phyloP scores from a whole-genome alignment of 2,888 invertebrate genomes.

The Meganola albula region DNA sequence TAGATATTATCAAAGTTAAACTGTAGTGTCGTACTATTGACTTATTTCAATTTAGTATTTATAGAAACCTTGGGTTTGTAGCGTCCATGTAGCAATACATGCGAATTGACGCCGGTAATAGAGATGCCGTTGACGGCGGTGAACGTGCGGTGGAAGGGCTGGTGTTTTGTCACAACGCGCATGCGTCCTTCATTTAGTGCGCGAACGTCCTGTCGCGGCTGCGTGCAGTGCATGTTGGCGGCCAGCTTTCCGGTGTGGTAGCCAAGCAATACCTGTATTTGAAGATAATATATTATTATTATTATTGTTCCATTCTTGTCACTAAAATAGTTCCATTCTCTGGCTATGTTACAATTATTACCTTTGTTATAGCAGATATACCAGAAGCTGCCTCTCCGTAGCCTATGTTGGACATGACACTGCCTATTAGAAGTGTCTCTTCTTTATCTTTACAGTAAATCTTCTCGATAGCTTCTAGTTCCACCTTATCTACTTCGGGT shows the following conservation, averaged over 20 bases:
- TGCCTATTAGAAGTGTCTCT: conserved; percentile 77
- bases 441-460: conserved; percentile 75
- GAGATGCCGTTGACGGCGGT: conserved; percentile 50
- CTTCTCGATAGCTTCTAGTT: conserved; percentile 79
- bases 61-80: conserved; percentile 46
- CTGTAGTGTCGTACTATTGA: too few species aligned
- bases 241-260: conserved; percentile 83
- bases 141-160: conserved; percentile 70
- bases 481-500: conserved; percentile 79
- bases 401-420: conserved; percentile 70
- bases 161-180: conserved; percentile 76
- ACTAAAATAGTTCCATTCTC: neutral
- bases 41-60: neutral
- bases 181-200: conserved; percentile 72
- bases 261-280: conserved; percentile 70
- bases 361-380: conserved; percentile 79
- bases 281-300: neutral
- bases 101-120: conserved; percentile 46
- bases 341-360: conserved; percentile 16
- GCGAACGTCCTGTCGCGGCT: conserved; percentile 70
- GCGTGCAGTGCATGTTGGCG: conserved; percentile 82
- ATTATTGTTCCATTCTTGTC: neutral
- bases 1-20: too few species aligned
- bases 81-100: conserved; percentile 44
- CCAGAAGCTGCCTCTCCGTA: conserved; percentile 63